Base-by-base conservation (phyloP, 2,113 vertebrate species). In the Neotragus pygmaeus region DNA sequence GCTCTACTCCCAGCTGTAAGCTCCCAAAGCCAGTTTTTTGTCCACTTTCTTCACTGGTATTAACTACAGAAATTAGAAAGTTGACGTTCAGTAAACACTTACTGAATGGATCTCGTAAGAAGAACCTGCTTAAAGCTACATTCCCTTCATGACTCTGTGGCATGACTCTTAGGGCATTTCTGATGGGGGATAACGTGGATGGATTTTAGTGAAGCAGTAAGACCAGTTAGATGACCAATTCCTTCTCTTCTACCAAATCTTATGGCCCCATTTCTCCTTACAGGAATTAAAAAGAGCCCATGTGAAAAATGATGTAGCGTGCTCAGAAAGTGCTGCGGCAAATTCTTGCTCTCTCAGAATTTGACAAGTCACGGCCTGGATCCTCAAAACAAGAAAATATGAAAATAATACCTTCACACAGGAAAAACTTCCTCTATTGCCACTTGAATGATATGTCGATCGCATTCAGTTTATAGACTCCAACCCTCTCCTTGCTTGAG, bases 381-480 rank as follows among this genome's bases (percentile, higher is more conserved):
- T 75, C 43, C n/a, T 93, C 57, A 58, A 92, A 89, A 33, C 19
- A 89, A 95, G 19, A 73, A 91, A 77, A 80, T 21, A 23, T 4
- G 43, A 89, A 93, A 80, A 86, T 9, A n/a, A 33, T n/a, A 75
- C 47, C 96, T 97, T 94, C 77, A 77, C 6, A 36, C 51, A 89
- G 23, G 80, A 92, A 84, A 91, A 36, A 15, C 57, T 85, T 85
- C 33, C 12, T 43, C 30, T 60, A n/a, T 16, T 33, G 25, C 27
- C 21, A 39, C 15, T 30, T 3, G 60, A 39, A 21, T 12, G 3
- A 12, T 30, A 13, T 16, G 28, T 15, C 5, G 4, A 49, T 78
- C 57, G 1, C 85, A 51, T 96, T 97, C 93, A 78, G 91, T 97
- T 97, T 95, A 93, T 27, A 86, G 15, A 94, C 53, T 73, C 62